Percentiles rank a stretch among this genome's conserved stretches.
Evolutionary conservation across 2,113 vertebrate genomes (phyloP).

Genomic region (Phrynocephalus versicolor): DNA sequence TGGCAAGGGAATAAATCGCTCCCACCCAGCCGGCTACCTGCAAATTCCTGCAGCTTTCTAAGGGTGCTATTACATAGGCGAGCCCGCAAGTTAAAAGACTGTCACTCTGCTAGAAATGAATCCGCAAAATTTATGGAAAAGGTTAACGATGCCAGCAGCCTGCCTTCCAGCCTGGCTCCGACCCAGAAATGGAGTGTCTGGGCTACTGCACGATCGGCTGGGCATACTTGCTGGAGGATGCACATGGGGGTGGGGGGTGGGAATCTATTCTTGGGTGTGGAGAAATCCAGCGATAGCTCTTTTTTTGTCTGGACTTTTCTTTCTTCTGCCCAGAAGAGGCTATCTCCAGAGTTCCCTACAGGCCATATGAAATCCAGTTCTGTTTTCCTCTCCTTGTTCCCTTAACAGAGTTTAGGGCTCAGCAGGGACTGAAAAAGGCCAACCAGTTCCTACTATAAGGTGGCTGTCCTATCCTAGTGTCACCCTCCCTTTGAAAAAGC

Average conservation of each 20-base stretch:
- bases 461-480: background rate
- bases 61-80: fast-evolving
- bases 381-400: background rate
- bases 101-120: background rate
- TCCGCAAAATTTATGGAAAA: background rate
- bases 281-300: constrained; percentile 3
- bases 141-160: background rate
- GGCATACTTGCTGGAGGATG: background rate
- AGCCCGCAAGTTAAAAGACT: constrained; percentile 13
- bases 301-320: background rate
- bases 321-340: background rate
- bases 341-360: background rate
- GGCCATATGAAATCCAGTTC: background rate
- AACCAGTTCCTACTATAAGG: background rate
- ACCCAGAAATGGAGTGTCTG: background rate
- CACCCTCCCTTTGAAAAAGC: background rate
- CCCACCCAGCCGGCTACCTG: background rate
- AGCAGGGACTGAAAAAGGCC: background rate
- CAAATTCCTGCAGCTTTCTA: constrained; percentile 16
- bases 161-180: background rate
- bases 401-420: background rate
- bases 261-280: background rate
- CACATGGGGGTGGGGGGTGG: background rate
- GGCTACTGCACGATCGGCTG: too few species aligned
- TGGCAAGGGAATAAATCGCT: background rate